Evolutionary conservation across 2,888 invertebrate species (phyloP).

Genomic region (Odontomyia ornata): DNA sequence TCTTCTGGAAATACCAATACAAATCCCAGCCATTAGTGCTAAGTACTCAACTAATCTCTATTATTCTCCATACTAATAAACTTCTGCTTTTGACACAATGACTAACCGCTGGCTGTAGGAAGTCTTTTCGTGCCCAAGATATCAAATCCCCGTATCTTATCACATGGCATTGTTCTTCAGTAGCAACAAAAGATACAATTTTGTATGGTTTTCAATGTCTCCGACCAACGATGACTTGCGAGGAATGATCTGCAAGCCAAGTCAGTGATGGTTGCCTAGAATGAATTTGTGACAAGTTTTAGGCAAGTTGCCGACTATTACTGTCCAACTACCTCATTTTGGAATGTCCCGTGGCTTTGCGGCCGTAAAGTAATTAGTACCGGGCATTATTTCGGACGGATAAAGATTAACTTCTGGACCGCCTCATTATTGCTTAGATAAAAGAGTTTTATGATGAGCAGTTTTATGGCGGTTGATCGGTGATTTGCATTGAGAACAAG

Average conservation of each 20-base stretch:
- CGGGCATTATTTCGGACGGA: constrained; percentile 15
- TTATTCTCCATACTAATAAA: constrained; percentile 46
- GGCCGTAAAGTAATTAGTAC: constrained; percentile 25
- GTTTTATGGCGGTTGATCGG: background rate
- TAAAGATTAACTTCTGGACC: constrained; percentile 27
- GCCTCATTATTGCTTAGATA: constrained; percentile 15
- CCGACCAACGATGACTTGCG: background rate
- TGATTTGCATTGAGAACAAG: background rate
- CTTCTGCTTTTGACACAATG: constrained; percentile 48
- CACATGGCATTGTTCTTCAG: constrained; percentile 20
- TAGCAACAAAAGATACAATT: constrained; percentile 15
- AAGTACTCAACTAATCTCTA: constrained; percentile 29
- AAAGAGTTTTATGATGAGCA: constrained; percentile 12
- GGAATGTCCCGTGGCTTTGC: constrained; percentile 18
- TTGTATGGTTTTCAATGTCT: background rate
- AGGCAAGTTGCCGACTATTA: background rate
- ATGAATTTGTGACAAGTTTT: constrained; percentile 26
- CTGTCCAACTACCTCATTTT: background rate
- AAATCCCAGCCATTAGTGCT: constrained; percentile 29
- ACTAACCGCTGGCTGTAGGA: constrained; percentile 21
- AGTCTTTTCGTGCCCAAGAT: constrained; percentile 28
- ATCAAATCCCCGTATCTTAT: background rate
- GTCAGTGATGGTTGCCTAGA: background rate
- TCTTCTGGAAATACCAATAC: constrained; percentile 39
- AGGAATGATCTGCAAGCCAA: background rate